Evolutionary conservation across 2,113 vertebrate species (phyloP).

Genomic region (Fregata magnificens): DNA sequence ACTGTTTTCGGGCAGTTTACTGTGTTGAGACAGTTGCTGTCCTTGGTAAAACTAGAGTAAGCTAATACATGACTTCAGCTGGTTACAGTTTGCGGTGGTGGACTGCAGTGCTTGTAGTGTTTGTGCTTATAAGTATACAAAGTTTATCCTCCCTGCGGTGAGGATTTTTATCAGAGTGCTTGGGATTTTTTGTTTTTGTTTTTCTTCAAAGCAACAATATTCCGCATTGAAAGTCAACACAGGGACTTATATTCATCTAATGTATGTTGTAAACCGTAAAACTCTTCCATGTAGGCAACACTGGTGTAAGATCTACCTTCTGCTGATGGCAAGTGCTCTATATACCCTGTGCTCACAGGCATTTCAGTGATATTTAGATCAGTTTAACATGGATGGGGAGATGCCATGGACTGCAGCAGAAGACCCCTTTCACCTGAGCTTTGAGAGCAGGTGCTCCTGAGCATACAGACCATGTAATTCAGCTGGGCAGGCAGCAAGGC

Average conservation of each 20-base stretch:
- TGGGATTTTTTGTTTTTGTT: not conserved
- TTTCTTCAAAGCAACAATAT: not conserved
- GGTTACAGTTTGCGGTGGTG: not conserved
- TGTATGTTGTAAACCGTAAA: not conserved
- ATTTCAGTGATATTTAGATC: not conserved
- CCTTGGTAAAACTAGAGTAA: not conserved
- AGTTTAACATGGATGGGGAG: not conserved
- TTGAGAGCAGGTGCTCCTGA: not conserved
- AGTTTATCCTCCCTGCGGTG: not conserved
- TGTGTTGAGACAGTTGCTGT: not conserved
- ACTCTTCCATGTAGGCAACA: not conserved
- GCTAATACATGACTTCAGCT: not conserved
- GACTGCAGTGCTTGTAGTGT: not conserved
- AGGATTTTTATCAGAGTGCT: not conserved
- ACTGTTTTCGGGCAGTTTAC: not conserved
- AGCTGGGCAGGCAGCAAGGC: not conserved
- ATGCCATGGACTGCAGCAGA: not conserved
- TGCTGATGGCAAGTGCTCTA: not conserved
- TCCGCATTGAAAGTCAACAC: not conserved
- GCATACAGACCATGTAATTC: rapidly evolving
- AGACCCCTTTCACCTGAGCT: rapidly evolving
- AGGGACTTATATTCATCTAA: not conserved
- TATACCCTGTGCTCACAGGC: not conserved
- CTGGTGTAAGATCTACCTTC: not conserved
- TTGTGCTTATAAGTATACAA: not conserved